Evolutionary conservation across 1,140 invertebrate genomes (phyloP).

Genomic region (Caerostris extrusa): DNA sequence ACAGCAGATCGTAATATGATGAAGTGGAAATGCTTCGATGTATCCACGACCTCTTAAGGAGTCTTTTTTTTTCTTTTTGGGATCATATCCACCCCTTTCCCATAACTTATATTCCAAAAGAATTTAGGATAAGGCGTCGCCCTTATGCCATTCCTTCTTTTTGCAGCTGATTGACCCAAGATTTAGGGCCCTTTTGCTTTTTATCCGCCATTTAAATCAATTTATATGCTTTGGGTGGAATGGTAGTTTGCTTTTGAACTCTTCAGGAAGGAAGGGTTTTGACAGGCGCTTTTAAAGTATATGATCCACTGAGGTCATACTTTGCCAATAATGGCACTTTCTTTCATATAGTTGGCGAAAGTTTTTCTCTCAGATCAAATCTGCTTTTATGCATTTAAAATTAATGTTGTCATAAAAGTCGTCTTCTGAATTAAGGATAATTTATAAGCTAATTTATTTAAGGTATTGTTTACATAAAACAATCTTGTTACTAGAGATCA

Average conservation of each 20-base stretch:
- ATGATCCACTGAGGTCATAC: neutral
- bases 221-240: neutral
- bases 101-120: neutral
- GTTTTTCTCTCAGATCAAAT: too few species aligned
- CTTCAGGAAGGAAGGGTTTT: neutral
- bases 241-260: neutral
- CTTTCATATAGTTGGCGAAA: neutral
- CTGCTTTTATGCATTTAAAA: too few species aligned
- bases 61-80: neutral
- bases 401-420: too few species aligned
- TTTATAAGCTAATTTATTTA: too few species aligned
- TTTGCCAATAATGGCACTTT: neutral
- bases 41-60: neutral
- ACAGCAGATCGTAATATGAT: conserved; percentile 5
- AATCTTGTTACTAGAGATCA: too few species aligned
- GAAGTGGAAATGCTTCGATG: neutral
- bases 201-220: neutral
- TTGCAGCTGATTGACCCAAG: neutral
- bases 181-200: neutral
- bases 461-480: too few species aligned
- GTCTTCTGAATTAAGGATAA: too few species aligned
- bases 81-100: neutral
- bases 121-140: neutral
- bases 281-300: neutral
- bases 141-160: neutral